phyloP scores from a whole-genome alignment of 2,113 vertebrate species.

The Heterocephalus glaber region DNA sequence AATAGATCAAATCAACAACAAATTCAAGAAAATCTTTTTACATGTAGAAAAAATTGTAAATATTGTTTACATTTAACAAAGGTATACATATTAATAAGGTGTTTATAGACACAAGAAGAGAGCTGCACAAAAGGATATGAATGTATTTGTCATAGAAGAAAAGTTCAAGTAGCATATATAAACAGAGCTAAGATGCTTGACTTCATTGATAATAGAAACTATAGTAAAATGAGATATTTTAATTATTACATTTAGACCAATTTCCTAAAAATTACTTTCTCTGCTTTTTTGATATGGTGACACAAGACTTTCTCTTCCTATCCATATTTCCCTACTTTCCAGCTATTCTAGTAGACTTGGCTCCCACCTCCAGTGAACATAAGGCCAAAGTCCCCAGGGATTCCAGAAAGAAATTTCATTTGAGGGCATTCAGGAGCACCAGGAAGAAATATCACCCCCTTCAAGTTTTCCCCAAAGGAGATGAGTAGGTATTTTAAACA shows the following conservation, averaged over 20 bases:
- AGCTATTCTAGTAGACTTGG: background rate
- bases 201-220: background rate
- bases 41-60: background rate
- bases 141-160: background rate
- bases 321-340: background rate
- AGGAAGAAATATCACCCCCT: background rate
- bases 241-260: background rate
- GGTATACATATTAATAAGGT: background rate
- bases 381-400: background rate
- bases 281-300: background rate
- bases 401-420: background rate
- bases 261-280: background rate
- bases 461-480: background rate
- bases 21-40: constrained; percentile 14
- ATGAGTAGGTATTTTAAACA: background rate
- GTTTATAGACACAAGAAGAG: background rate
- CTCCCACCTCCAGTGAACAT: background rate
- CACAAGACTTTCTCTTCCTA: background rate
- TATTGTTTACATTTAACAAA: background rate
- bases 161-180: background rate
- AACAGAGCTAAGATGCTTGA: background rate
- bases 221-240: background rate
- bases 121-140: background rate
- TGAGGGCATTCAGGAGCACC: background rate
- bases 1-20: constrained; percentile 2